Conservation (phyloP, 2,888 invertebrate species). For the Ectemnius lituratus region DNA sequence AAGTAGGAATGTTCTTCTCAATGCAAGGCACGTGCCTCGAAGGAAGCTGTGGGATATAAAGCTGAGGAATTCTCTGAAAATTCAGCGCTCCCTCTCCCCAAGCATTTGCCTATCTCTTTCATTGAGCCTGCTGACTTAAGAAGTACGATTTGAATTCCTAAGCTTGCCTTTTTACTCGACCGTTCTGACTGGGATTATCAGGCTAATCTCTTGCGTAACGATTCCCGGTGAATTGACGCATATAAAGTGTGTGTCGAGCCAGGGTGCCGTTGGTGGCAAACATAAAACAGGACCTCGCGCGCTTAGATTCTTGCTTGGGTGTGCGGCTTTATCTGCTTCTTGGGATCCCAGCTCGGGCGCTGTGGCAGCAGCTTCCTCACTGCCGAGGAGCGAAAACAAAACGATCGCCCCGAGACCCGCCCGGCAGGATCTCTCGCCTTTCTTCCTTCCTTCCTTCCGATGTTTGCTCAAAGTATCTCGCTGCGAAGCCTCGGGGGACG, state of each 20-base stretch:
- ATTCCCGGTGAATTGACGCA: slow-evolving; percentile 47
- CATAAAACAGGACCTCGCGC: slow-evolving; percentile 23
- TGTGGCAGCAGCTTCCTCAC: slow-evolving; percentile 22
- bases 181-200: slow-evolving; percentile 5
- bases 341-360: slow-evolving; percentile 20
- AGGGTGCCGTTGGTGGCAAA: slow-evolving; percentile 10
- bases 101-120: neutral
- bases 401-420: slow-evolving; percentile 43
- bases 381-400: slow-evolving; percentile 45
- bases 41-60: neutral
- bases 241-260: slow-evolving; percentile 19
- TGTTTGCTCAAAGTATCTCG: slow-evolving; percentile 68
- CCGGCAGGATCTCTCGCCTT: slow-evolving; percentile 51
- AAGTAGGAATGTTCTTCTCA: neutral
- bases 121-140: neutral
- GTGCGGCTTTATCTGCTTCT: neutral
- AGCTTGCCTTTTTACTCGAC: neutral
- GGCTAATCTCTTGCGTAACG: slow-evolving; percentile 25
- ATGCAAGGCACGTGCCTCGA: slow-evolving; percentile 15
- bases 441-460: slow-evolving; percentile 33
- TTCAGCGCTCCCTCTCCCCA: neutral
- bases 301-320: slow-evolving; percentile 5
- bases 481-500: slow-evolving; percentile 50
- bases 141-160: neutral
- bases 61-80: slow-evolving; percentile 5